Evolutionary conservation across 2,888 invertebrate genomes (phyloP), one percentile per base, ranked within the genome.

Genomic region (Gymnocheta viridis): DNA sequence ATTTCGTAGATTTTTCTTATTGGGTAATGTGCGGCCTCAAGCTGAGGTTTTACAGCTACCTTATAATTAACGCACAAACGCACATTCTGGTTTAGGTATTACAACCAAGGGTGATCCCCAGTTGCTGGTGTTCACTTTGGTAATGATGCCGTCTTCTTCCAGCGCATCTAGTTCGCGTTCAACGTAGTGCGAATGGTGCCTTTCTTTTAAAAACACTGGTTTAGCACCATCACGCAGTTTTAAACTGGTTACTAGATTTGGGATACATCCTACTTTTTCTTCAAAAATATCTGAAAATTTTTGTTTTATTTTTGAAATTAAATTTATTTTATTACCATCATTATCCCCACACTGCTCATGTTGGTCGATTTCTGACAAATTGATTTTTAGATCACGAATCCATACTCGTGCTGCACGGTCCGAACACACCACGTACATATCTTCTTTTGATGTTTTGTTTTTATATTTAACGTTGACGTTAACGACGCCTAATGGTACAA

Each of bases 281-380:
- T 76, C 38, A 77, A 82, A 82, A 44, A 77, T 70, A 19, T 82
- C 56, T 7, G 62, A 29, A 44, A 49, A 77, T 62, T 56, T 27
- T 14, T 70, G 47, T 6, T 49, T 29, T 6, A 80, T 56, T 35
- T 73, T 17, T 24, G 66, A 12, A n/a, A 80, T 64, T 41, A 56
- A 44, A 9, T 73, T 78, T 35, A 69, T 22, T n/a, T n/a, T 12
- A 49, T 51, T 5, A 24, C 4, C n/a, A 29, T 56, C 19, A 12
- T 32, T 12, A 12, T 24, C 5, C 29, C 32, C 49, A 17, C 7
- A 62, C n/a, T n/a, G n/a, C n/a, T n/a, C n/a, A n/a, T n/a, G n/a
- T n/a, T n/a, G n/a, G n/a, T 80, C 79, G 24, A 79, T 72, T 4
- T 79, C 64, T 12, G 35, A 27, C 3, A 79, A 54, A 17, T 70